Evolutionary conservation across 2,113 vertebrate species (phyloP).

Genomic region (Ramphastos sulfuratus): DNA sequence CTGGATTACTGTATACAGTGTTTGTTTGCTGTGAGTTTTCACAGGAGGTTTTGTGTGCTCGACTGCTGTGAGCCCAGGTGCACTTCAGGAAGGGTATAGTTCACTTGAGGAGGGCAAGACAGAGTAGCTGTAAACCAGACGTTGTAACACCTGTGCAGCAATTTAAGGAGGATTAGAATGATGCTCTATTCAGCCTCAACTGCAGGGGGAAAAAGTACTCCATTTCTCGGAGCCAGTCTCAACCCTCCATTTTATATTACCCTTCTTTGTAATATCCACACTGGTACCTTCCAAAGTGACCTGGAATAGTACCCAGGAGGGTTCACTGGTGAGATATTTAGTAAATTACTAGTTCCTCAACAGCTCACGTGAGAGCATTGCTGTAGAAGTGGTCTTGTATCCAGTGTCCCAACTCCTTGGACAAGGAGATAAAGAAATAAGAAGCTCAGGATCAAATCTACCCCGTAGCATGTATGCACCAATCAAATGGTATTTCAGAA

Average conservation of each 20-base stretch:
- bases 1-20: slow-evolving; percentile 33
- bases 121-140: slow-evolving; percentile 32
- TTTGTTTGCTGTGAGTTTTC: slow-evolving; percentile 50
- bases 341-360: slow-evolving; percentile 30
- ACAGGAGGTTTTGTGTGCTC: slow-evolving; percentile 51
- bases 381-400: not conserved
- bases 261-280: not conserved
- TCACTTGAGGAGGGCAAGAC: not conserved
- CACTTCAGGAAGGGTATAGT: slow-evolving; percentile 35
- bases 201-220: slow-evolving; percentile 18
- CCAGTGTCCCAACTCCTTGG: not conserved
- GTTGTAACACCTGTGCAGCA: slow-evolving; percentile 55
- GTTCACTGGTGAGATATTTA: not conserved
- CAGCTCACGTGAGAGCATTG: not conserved
- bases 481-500: slow-evolving; percentile 25
- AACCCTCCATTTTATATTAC: slow-evolving; percentile 16
- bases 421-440: not conserved
- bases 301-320: slow-evolving; percentile 5
- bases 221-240: slow-evolving; percentile 4
- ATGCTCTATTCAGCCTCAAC: slow-evolving; percentile 16
- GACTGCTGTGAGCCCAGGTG: slow-evolving; percentile 60
- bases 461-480: not conserved
- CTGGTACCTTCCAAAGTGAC: not conserved
- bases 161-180: slow-evolving; percentile 29
- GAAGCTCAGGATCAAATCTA: not conserved